Evolutionary conservation across 1,140 invertebrate species (phyloP).

Genomic region (Babylonia areolata): DNA sequence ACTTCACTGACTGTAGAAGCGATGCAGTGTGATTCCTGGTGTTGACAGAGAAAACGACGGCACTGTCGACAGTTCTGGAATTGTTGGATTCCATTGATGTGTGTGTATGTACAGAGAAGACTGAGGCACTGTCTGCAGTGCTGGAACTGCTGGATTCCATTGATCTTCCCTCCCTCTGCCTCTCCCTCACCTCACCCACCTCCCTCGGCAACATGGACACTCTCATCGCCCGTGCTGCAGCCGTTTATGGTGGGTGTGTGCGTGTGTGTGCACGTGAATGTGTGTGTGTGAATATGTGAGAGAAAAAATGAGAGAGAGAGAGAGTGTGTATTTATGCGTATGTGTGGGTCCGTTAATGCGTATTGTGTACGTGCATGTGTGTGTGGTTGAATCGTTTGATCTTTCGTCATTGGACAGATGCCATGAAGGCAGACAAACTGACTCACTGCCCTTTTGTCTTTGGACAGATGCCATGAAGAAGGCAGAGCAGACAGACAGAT

Average conservation of each 20-base stretch:
- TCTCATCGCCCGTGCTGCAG: not conserved
- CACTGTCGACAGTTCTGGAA: too few species aligned
- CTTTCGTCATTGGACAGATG: not conserved
- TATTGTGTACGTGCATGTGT: too few species aligned
- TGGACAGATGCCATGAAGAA: not conserved
- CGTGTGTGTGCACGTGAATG: not conserved
- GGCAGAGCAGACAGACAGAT: not conserved
- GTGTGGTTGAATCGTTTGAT: too few species aligned
- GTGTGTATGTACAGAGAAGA: not conserved
- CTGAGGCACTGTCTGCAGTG: not conserved
- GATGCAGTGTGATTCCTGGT: too few species aligned
- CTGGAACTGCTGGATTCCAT: constrained; percentile 23
- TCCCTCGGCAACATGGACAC: not conserved
- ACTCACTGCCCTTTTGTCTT: not conserved
- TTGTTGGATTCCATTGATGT: too few species aligned
- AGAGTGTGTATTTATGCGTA: too few species aligned
- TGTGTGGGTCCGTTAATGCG: too few species aligned
- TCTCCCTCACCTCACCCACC: not conserved
- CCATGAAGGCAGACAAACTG: not conserved
- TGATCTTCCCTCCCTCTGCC: constrained; percentile 20
- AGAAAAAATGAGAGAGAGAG: not conserved
- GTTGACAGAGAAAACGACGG: too few species aligned
- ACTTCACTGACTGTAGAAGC: too few species aligned
- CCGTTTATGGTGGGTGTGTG: not conserved
- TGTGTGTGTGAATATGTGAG: constrained; percentile 13